Conservation (phyloP, 2,888 invertebrate genomes). For the Myathropa florea region DNA sequence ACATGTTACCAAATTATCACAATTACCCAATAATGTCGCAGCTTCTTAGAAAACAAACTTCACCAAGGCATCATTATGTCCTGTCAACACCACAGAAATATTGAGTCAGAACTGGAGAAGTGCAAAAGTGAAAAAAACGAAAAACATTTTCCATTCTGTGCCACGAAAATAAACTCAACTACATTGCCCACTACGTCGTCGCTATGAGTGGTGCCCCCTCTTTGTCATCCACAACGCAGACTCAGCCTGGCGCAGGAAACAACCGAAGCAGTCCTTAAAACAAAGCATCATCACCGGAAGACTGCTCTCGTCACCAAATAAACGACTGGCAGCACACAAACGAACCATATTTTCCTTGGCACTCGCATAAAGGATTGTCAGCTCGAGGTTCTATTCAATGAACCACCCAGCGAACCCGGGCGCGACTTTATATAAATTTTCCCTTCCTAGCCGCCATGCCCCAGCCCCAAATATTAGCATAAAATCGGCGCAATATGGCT, state of each 20-base stretch:
- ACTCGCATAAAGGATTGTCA: slow-evolving; percentile 22
- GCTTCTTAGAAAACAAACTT: slow-evolving; percentile 24
- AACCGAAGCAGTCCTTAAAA: slow-evolving; percentile 2
- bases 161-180: slow-evolving; percentile 1
- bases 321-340: slow-evolving; percentile 17
- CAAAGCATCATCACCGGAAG: slow-evolving; percentile 1
- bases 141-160: slow-evolving; percentile 11
- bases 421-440: not conserved
- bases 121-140: not conserved
- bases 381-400: not conserved
- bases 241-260: not conserved
- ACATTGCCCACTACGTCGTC: not conserved
- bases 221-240: too few species aligned
- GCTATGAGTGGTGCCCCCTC: too few species aligned
- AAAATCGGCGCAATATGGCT: slow-evolving; percentile 48
- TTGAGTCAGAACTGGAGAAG: not conserved
- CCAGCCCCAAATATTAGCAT: slow-evolving; percentile 35
- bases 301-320: slow-evolving; percentile 7
- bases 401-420: not conserved
- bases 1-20: slow-evolving; percentile 31
- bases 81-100: slow-evolving; percentile 26
- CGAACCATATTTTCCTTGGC: slow-evolving; percentile 14
- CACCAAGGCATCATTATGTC: slow-evolving; percentile 18
- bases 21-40: slow-evolving; percentile 27
- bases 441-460: slow-evolving; percentile 13